Conservation (phyloP, 1,140 invertebrate genomes). For the Drosophila teissieri region DNA sequence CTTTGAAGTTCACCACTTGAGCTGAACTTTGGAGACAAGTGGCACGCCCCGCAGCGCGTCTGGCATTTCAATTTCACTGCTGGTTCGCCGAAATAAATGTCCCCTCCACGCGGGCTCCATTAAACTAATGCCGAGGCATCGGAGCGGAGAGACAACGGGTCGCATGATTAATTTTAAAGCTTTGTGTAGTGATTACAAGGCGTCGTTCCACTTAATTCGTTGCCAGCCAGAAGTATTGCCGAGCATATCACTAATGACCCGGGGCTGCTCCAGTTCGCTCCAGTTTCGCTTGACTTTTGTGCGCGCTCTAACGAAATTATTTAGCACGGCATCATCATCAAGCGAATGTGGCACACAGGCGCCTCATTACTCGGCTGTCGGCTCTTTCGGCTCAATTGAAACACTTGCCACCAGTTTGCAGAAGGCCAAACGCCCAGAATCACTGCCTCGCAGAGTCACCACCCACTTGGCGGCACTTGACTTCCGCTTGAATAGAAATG, state of each 20-base stretch:
- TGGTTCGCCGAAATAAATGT: conserved; percentile 31
- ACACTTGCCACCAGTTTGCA: conserved; percentile 42
- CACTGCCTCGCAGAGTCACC: conserved; percentile 23
- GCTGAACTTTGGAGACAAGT: conserved; percentile 73
- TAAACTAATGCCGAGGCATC: conserved; percentile 46
- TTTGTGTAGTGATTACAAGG: conserved; percentile 62
- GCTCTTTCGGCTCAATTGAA: conserved; percentile 57
- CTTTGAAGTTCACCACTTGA: conserved; percentile 72
- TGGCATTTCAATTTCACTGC: conserved; percentile 41
- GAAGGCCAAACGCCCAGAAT: background rate
- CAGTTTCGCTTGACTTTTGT: conserved; percentile 54
- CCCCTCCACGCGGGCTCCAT: conserved; percentile 49
- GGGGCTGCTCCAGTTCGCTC: conserved; percentile 63
- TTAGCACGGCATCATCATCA: conserved; percentile 43
- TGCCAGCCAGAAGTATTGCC: background rate
- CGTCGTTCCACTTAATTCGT: conserved; percentile 43
- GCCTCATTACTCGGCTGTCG: conserved; percentile 64
- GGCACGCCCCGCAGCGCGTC: conserved; percentile 52
- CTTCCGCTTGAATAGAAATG: conserved; percentile 72
- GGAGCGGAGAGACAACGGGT: conserved; percentile 38
- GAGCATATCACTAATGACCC: conserved; percentile 52
- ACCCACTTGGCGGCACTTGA: conserved; percentile 68
- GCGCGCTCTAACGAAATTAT: conserved; percentile 68
- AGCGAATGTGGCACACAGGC: conserved; percentile 24
- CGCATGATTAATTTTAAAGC: conserved; percentile 74